phyloP scores from a whole-genome alignment of 2,113 vertebrate genomes.

The Sarotherodon lohbergeri region DNA sequence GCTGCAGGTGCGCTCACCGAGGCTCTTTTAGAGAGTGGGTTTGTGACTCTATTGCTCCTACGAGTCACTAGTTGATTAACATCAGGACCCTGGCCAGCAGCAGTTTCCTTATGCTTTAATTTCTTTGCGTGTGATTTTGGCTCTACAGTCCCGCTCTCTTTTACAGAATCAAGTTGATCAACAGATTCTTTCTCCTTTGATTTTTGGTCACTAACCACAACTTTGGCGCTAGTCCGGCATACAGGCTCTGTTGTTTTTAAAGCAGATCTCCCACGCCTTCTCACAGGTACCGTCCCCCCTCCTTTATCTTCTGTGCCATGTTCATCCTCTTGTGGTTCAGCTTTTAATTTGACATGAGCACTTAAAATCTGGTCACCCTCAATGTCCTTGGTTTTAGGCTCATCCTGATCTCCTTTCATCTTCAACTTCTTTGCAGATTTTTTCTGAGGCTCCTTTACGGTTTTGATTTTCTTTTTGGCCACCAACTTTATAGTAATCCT shows the following conservation, averaged over 20 bases:
- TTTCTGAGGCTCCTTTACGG: slow-evolving; percentile 43
- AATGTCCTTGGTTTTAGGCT: slow-evolving; percentile 74
- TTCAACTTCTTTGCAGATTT: slow-evolving; percentile 70
- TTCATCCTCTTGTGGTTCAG: slow-evolving; percentile 41
- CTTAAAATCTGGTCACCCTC: slow-evolving; percentile 75
- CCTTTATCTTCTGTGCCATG: slow-evolving; percentile 33
- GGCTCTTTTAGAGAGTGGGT: slow-evolving; percentile 15
- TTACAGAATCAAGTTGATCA: slow-evolving; percentile 12
- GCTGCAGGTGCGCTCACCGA: slow-evolving; percentile 18
- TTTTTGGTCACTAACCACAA: slow-evolving; percentile 62
- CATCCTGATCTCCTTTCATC: slow-evolving; percentile 74
- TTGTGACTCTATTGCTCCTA: slow-evolving; percentile 54
- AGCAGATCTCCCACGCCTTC: slow-evolving; percentile 70
- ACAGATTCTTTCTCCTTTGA: slow-evolving; percentile 23
- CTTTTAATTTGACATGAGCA: slow-evolving; percentile 80
- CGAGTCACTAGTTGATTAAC: slow-evolving; percentile 50
- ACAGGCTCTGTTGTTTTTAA: slow-evolving; percentile 43
- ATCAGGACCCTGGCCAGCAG: slow-evolving; percentile 24
- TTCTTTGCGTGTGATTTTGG: slow-evolving; percentile 54
- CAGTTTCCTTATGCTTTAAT: slow-evolving; percentile 34
- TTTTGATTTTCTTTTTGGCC: slow-evolving; percentile 71
- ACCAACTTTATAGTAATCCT: slow-evolving; percentile 77
- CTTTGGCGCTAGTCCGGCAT: slow-evolving; percentile 44
- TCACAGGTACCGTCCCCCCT: slow-evolving; percentile 31
- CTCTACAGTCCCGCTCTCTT: slow-evolving; percentile 27